Base-by-base conservation (phyloP, 92 coral and sea anemone species). In the Paragorgia papillata region DNA sequence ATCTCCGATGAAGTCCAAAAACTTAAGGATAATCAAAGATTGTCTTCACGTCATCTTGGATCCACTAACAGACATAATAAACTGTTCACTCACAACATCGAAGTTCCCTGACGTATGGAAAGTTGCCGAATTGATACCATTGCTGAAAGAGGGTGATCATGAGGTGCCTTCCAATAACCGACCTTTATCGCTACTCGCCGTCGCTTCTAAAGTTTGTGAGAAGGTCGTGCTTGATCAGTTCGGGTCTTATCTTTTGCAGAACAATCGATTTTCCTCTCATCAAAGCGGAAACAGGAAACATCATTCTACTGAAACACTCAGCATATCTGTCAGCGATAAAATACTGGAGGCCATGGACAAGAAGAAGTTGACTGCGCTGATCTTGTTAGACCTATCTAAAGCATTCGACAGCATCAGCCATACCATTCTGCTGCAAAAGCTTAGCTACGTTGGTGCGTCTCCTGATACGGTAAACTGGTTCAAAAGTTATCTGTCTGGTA, bases 1-100 rank as follows among this genome's bases (percentile, higher is more conserved):
- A 83, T 81, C 35, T 71, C 12, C 54, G 40, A 83, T 1, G 82
- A 82, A 68, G 90, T 83, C 8, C 49, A 37, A 75, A 56, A 39
- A 46, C n/a, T 6, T 46, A n/a, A 9, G 53, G 14, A n/a, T 79
- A 22, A 20, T 75, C 24, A 82, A 48, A 63, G 83, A 78, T 31
- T 78, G 77, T 75, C 83, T 78, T 28, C 62, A 33, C 0, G 83
- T 78, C 58, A 62, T 78, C 9, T 39, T 79, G 30, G 77, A 46
- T 46, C 53, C 12, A 2, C 53, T 46, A 6, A 46, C 53, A n/a
- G 14, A 46, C 53, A 46, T 46, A 75, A 80, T 69, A 35, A 80
- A 80, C 59, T 48, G 54, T 25, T 66, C 35, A 13, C 14, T 80
- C 33, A 39, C 58, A 14, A 54, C 67, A 1, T 37, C 29, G n/a